These are phyloP conservation scores for Trialeurodes vaporariorum DNA, from an alignment of 1,140 invertebrate species.

Conservation along the genomic window DNA sequence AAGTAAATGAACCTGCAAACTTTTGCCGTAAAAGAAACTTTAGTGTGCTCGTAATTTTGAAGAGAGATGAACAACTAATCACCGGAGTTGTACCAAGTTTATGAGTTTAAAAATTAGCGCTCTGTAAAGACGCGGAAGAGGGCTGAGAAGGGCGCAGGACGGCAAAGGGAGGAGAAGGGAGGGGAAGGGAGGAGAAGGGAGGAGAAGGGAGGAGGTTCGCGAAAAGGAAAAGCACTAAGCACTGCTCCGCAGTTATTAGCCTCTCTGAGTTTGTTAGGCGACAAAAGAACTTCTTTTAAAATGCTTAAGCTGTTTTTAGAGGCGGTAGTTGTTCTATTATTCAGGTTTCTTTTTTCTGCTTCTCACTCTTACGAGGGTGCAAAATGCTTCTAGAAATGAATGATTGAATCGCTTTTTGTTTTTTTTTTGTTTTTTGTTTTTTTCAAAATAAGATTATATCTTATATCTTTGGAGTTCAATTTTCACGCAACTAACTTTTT, in stretches of 20 bases:
- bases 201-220: background rate
- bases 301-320: no score
- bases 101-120: background rate
- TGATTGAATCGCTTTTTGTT: no score
- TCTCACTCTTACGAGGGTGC: no score
- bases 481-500: no score
- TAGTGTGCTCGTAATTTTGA: background rate
- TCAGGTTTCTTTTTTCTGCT: no score
- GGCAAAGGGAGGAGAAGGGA: background rate
- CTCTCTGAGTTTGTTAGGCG: background rate
- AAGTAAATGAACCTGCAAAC: background rate
- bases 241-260: background rate
- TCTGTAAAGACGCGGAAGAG: background rate
- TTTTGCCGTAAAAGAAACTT: background rate
- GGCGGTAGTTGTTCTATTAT: no score
- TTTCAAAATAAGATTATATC: no score
- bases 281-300: background rate
- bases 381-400: no score
- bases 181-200: no score
- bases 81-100: background rate
- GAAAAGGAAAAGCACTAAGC: background rate
- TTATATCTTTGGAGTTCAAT: no score
- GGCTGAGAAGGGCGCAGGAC: no score
- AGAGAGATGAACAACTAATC: background rate
- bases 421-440: no score